Percentiles rank a stretch among this genome's conserved stretches.
Evolutionary conservation across 2,888 invertebrate species (phyloP).

Genomic region (Charanyca ferruginea): DNA sequence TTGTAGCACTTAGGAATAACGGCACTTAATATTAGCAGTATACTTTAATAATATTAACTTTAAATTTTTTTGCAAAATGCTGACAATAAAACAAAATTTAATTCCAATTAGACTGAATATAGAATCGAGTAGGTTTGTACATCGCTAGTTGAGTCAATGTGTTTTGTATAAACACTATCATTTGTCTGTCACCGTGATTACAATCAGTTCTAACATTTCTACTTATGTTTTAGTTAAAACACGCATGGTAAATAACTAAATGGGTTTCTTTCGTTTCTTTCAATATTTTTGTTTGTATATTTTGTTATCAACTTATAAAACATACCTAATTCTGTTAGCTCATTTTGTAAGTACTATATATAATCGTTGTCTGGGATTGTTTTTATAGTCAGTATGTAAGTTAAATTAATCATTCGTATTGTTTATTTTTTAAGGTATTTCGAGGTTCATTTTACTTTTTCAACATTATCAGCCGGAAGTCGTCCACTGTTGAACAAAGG

Average conservation of each 20-base stretch:
- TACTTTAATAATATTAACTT: too few species aligned
- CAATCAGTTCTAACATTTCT: slow-evolving; percentile 34
- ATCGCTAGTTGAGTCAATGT: slow-evolving; percentile 48
- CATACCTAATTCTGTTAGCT: slow-evolving; percentile 17
- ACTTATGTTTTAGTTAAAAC: slow-evolving; percentile 26
- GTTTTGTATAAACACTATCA: slow-evolving; percentile 34
- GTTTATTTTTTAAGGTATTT: too few species aligned
- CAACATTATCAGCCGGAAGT: too few species aligned
- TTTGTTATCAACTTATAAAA: slow-evolving; percentile 3
- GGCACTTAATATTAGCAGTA: too few species aligned
- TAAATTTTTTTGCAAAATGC: too few species aligned
- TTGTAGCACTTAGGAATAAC: too few species aligned
- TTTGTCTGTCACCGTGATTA: slow-evolving; percentile 42
- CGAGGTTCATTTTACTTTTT: too few species aligned
- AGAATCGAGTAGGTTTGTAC: slow-evolving; percentile 42
- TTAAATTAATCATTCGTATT: too few species aligned
- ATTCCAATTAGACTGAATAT: slow-evolving; percentile 43
- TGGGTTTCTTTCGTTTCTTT: slow-evolving; percentile 29
- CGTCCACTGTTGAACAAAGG: too few species aligned
- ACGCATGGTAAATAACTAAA: slow-evolving; percentile 12
- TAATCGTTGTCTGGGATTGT: not conserved
- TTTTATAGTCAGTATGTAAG: not conserved
- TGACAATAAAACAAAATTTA: slow-evolving; percentile 31
- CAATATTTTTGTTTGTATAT: slow-evolving; percentile 2
- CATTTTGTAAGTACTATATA: slow-evolving; percentile 4